phyloP scores from a whole-genome alignment of 2,888 invertebrate species.

The Plagiodera versicolora region DNA sequence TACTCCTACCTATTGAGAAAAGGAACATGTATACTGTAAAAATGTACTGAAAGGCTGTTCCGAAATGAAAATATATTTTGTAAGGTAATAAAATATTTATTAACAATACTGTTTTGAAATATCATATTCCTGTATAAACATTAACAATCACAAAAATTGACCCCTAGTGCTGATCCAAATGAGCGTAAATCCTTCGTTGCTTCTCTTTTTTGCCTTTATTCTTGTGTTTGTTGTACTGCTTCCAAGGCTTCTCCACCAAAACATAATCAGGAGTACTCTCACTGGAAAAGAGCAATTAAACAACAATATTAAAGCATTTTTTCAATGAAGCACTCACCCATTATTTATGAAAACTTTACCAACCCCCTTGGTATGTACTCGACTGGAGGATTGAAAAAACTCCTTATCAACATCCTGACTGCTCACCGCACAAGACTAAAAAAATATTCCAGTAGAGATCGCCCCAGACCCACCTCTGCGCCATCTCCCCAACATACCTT shows the following conservation, averaged over 20 bases:
- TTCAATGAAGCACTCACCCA: too few relatives aligned
- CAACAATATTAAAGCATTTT: too few relatives aligned
- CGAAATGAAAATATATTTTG: slow-evolving; percentile 11
- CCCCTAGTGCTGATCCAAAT: slow-evolving; percentile 77
- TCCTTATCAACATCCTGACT: slow-evolving; percentile 63
- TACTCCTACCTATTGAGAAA: too few relatives aligned
- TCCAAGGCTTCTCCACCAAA: slow-evolving; percentile 69
- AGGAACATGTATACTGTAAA: neutral
- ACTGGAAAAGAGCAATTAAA: too few relatives aligned
- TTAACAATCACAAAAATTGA: neutral
- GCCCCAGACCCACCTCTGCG: too few relatives aligned
- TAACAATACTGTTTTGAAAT: neutral
- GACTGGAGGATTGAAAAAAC: slow-evolving; percentile 60
- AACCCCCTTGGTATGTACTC: slow-evolving; percentile 49
- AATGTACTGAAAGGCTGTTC: neutral
- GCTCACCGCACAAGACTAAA: slow-evolving; percentile 47
- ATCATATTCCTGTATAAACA: neutral
- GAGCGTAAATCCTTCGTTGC: slow-evolving; percentile 78
- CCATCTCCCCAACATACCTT: slow-evolving; percentile 53
- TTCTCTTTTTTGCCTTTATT: slow-evolving; percentile 93
- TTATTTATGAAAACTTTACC: too few relatives aligned
- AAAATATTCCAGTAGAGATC: too few relatives aligned
- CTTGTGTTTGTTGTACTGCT: slow-evolving; percentile 79
- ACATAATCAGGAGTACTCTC: neutral
- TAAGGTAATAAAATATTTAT: slow-evolving; percentile 6